Evolutionary conservation across 2,888 invertebrate species (phyloP), one percentile per base, ranked within the genome.

Genomic region (Polyommatus iphigenia): DNA sequence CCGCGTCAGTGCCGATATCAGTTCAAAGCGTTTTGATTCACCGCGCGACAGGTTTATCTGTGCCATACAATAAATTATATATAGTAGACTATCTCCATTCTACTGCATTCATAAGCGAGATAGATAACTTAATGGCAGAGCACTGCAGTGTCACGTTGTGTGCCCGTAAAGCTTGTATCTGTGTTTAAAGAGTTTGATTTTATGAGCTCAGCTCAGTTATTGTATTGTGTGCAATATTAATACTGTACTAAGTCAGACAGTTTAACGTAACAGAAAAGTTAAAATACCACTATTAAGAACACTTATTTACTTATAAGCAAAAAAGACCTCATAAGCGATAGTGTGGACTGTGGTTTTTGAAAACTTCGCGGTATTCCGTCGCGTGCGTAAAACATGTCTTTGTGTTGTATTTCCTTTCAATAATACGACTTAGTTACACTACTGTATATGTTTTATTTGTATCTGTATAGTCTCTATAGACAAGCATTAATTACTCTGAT

Each of bases 21-120:
- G 67, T 67, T 67, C 67, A 67, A 67, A 67, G 67, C 67, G 67
- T 67, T 62, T 62, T 67, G 67, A 67, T 67, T 67, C 29, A 29
- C 67, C 15, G 15, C 15, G 29, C 29, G 67, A 67, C 67, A 67
- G 67, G 67, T 67, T 29, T 67, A 67, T 15, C 67, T 67, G 15
- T 32, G 29, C 67, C 54, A 54, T 2, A 18, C 18, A 18, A 18
- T 18, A 54, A 54, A 18, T 54, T 54, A 18, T 18, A 54, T 5
- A 54, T 15, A 54, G 54, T 54, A 54, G 54, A 13, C 13, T 18
- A 5, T 54, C 50, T 15, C 13, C 4, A 54, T 54, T 15, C 5
- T 54, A 50, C 15, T 15, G 4, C 50, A 15, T 50, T 15, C 1
- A 50, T 15, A 15, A 50, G 4, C 54, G 54, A 1, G 54, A 54